Base-by-base conservation (phyloP, 2,113 vertebrate species). In the Cephalophus harveyi region DNA sequence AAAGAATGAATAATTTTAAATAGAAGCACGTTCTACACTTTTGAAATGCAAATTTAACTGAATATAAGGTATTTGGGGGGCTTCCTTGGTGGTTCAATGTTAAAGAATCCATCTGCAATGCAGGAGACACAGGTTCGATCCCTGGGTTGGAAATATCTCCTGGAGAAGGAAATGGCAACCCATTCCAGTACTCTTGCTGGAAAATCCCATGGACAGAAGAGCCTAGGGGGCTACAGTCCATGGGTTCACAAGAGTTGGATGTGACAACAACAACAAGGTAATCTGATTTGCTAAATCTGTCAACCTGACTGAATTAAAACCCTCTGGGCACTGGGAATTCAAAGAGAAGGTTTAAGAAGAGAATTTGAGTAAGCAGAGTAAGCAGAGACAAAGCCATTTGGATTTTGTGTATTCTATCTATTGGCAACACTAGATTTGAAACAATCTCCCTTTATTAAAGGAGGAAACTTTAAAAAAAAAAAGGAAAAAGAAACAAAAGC, bases 31-130 rank as follows among this genome's bases (percentile, higher is more conserved):
- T 52, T 12, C 48, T 92, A 36, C 60, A 79, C 4, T 81, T 78
- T n/a, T 95, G 71, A 91, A 79, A 81, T 96, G 87, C 54, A 96
- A 88, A 54, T 95, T 82, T 95, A 95, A 82, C 43, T 79, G 30
- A 10, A 16, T 64, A 0, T 52, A 55, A 19, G 81, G 1, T 36
- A 30, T 96, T 94, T 76, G 0, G 40, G 11, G 23, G 40, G 12
- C 40, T 76, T 43, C 71, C 23, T 43, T 43, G 71, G 71, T 27
- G 6, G 40, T 43, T 76, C 71, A 43, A 27, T 27, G 12, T 43
- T 76, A 76, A 76, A 76, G 23, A 27, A 76, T 76, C 40, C 40
- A 76, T 27, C 23, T 43, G 23, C 40, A 76, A 76, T 43, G 40
- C 71, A 76, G 40, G 23, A 76, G 71, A 76, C 40, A 27, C 40